Percentiles rank a stretch among this genome's conserved stretches.
phyloP scores from a whole-genome alignment of 2,888 invertebrate species.

The Calameuta filiformis region DNA sequence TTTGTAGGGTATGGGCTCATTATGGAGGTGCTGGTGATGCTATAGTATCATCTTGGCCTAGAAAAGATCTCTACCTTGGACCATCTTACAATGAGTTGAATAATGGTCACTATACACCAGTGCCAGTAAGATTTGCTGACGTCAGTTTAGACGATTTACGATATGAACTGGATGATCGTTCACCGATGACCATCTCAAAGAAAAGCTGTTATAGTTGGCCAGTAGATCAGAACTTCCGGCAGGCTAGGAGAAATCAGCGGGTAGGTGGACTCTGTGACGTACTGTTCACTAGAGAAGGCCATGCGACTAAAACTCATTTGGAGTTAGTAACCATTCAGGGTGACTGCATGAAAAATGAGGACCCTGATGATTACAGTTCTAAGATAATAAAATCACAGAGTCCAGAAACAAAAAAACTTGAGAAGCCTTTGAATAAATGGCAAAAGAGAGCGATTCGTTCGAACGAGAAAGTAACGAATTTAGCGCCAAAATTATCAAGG shows the following conservation, averaged over 20 bases:
- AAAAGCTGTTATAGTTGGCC: conserved; percentile 46
- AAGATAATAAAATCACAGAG: not conserved
- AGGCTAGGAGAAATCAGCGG: conserved; percentile 6
- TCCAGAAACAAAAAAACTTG: not conserved
- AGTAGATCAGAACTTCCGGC: conserved; percentile 12
- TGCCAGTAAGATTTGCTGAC: conserved; percentile 45
- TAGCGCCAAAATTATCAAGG: conserved; percentile 51
- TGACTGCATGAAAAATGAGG: not conserved
- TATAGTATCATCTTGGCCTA: conserved; percentile 66
- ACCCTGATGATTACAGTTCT: not conserved
- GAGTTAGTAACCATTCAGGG: not conserved
- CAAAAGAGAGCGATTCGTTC: not conserved
- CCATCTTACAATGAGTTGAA: conserved; percentile 41
- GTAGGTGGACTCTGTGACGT: conserved; percentile 44
- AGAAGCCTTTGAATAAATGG: not conserved
- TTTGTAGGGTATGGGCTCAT: conserved; percentile 43
- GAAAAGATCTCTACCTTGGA: conserved; percentile 72
- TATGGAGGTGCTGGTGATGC: conserved; percentile 47
- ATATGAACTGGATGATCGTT: conserved; percentile 33
- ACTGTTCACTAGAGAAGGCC: conserved; percentile 36
- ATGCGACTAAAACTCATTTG: not conserved
- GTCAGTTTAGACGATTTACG: conserved; percentile 41
- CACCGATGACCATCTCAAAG: conserved; percentile 20
- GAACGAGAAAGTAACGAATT: conserved; percentile 1
- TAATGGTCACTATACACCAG: conserved; percentile 44